phyloP scores from a whole-genome alignment of 2,888 invertebrate genomes.

The Cerastis rubricosa region DNA sequence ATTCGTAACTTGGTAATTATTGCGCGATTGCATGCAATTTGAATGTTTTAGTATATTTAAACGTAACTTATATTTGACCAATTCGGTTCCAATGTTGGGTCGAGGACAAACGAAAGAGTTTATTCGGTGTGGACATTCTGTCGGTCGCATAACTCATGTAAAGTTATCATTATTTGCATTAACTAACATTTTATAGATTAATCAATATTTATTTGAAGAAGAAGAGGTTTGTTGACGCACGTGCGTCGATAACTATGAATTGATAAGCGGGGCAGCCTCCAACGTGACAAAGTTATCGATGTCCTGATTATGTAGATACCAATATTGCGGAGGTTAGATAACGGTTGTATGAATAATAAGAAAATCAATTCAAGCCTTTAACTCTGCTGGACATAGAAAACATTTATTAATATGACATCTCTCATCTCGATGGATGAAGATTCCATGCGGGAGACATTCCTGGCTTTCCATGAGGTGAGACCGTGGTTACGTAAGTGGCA shows the following conservation, averaged over 20 bases:
- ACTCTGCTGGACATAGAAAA: no score
- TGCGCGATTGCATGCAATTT: slow-evolving; percentile 55
- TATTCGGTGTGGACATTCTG: slow-evolving; percentile 31
- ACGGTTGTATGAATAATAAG: not conserved
- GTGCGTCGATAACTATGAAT: not conserved
- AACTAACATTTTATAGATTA: not conserved
- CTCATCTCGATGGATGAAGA: not conserved
- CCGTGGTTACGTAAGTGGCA: not conserved
- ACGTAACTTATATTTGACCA: slow-evolving; percentile 55
- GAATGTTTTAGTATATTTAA: slow-evolving; percentile 61
- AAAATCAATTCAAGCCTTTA: not conserved
- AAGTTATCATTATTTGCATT: slow-evolving; percentile 1
- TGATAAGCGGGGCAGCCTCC: not conserved
- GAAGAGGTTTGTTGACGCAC: slow-evolving; percentile 3
- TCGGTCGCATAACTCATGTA: slow-evolving; percentile 25
- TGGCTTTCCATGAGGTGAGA: not conserved
- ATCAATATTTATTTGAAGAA: slow-evolving; percentile 7
- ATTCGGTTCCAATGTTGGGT: slow-evolving; percentile 54
- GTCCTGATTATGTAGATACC: not conserved
- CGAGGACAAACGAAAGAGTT: slow-evolving; percentile 52
- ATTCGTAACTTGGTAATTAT: slow-evolving; percentile 45
- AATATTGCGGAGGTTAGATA: not conserved
- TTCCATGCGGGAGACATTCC: not conserved
- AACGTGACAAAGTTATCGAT: not conserved
- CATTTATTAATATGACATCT: not conserved